Conservation (phyloP, 2,888 invertebrate genomes). For the Caenorhabditis macrosperma region DNA sequence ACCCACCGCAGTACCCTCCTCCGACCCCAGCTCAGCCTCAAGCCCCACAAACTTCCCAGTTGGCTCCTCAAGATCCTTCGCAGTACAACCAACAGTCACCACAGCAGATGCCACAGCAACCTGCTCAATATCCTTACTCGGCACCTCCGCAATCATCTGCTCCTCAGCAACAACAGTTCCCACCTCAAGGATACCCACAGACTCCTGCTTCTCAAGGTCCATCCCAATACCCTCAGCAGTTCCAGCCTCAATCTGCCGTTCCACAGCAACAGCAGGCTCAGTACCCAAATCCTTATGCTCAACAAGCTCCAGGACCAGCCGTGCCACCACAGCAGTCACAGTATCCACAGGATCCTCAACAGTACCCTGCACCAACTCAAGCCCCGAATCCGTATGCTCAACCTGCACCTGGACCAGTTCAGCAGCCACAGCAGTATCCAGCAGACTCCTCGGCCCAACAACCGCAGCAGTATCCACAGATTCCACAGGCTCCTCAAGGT, state of each 20-base stretch:
- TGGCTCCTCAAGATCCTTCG: background rate
- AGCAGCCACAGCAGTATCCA: conserved; percentile 8
- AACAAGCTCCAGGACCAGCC: background rate
- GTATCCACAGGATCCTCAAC: background rate
- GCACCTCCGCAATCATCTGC: background rate
- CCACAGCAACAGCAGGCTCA: background rate
- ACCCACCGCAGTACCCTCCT: background rate
- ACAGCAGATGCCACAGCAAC: conserved; percentile 2
- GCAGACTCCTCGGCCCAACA: conserved; percentile 6
- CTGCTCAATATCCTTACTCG: background rate
- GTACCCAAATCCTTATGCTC: background rate
- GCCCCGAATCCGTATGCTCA: background rate
- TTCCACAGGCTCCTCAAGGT: too few relatives aligned
- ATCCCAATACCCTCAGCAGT: background rate
- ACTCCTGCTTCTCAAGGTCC: background rate
- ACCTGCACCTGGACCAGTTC: background rate
- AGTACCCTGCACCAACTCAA: background rate
- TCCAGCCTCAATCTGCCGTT: background rate
- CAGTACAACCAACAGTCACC: background rate
- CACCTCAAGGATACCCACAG: background rate
- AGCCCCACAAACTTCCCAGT: background rate
- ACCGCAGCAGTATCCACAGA: conserved; percentile 1
- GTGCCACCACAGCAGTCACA: background rate
- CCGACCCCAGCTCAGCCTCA: background rate
- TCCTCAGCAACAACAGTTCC: background rate